phyloP scores from a whole-genome alignment of 2,888 invertebrate genomes.

The Lasius platythorax region DNA sequence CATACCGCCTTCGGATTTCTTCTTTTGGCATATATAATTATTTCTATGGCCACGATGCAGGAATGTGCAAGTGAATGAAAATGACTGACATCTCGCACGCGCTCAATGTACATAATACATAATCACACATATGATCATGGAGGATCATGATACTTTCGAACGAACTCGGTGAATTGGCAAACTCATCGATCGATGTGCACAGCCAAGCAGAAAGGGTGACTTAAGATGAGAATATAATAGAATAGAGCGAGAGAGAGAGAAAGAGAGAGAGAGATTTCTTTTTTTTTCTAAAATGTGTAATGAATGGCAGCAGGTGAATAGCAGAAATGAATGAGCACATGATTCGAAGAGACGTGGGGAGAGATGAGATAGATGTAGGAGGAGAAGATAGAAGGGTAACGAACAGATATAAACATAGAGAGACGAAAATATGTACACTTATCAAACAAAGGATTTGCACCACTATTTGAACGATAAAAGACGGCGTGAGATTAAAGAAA shows the following conservation, averaged over 20 bases:
- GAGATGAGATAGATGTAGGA: conserved; percentile 7
- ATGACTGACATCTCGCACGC: conserved; percentile 57
- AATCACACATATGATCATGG: conserved; percentile 29
- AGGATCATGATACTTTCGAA: conserved; percentile 60
- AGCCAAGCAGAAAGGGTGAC: conserved; percentile 76
- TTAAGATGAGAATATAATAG: conserved; percentile 43
- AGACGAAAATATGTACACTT: conserved; percentile 46
- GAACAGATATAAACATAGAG: conserved; percentile 46
- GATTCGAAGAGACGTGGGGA: conserved; percentile 61
- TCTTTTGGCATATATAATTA: conserved; percentile 42
- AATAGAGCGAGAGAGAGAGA: conserved; percentile 48
- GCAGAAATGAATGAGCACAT: conserved; percentile 77
- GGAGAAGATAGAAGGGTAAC: conserved; percentile 12
- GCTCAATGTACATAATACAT: conserved; percentile 13
- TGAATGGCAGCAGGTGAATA: conserved; percentile 74
- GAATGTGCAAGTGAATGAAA: conserved; percentile 64
- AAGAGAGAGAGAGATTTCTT: conserved; percentile 37
- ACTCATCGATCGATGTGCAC: conserved; percentile 81
- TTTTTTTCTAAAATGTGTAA: conserved; percentile 58
- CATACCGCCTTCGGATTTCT: conserved; percentile 38
- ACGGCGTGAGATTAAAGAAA: conserved; percentile 29
- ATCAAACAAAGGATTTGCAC: conserved; percentile 51
- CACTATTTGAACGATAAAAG: background rate
- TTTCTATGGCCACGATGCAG: conserved; percentile 67
- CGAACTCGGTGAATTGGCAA: conserved; percentile 66